Conservation (phyloP, 1,140 invertebrate genomes). For the Oedothorax gibbosus region DNA sequence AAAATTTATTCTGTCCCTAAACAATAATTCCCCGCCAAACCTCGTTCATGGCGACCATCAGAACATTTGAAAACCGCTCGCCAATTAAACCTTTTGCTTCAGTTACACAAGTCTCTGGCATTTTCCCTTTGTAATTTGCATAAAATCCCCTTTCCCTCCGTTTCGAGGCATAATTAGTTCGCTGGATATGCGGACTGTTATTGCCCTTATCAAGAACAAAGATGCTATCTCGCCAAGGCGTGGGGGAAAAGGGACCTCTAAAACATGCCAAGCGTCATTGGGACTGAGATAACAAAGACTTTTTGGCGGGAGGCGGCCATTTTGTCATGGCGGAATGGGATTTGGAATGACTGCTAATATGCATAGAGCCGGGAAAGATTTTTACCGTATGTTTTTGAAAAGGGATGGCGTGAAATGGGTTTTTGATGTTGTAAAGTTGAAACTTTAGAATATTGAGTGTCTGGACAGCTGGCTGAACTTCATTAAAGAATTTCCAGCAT, state of each 20-base stretch:
- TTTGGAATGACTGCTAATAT: no score
- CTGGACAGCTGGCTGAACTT: no score
- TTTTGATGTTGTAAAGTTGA: neutral
- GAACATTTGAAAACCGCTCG: no score
- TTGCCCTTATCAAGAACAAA: conserved; percentile 51
- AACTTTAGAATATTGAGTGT: no score
- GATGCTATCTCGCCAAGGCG: conserved; percentile 39
- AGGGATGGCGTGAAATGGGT: neutral
- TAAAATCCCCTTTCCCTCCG: conserved; percentile 47
- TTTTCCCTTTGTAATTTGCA: conserved; percentile 47
- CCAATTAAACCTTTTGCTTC: no score
- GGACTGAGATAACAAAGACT: conserved; percentile 38
- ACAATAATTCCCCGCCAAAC: no score
- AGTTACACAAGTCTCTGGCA: neutral
- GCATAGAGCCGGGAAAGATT: neutral
- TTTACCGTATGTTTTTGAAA: neutral
- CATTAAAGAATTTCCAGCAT: no score
- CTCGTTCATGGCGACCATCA: no score
- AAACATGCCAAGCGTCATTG: conserved; percentile 35
- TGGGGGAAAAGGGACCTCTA: conserved; percentile 29
- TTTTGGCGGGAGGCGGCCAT: conserved; percentile 2
- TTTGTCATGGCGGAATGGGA: neutral
- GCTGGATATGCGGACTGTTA: conserved; percentile 38
- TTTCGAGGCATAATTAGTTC: conserved; percentile 51
- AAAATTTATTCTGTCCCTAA: no score